phyloP scores from a whole-genome alignment of 30 jellyfish, hydroid and myxozoan species.

The Catostylus mosaicus region DNA sequence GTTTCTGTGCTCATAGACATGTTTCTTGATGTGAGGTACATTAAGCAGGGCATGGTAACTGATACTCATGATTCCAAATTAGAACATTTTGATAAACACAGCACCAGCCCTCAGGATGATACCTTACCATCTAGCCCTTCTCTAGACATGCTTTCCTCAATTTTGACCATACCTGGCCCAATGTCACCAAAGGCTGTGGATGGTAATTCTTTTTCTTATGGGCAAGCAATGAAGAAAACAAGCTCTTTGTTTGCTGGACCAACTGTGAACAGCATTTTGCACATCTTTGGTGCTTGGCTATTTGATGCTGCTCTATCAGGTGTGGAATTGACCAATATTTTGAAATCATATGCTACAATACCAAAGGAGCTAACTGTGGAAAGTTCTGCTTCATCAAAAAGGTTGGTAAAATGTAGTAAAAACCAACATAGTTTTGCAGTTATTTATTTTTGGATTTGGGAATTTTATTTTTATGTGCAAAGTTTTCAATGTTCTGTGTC shows the following conservation, averaged over 20 bases:
- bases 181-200: slow-evolving; percentile 49
- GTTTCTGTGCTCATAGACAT: slow-evolving; percentile 84
- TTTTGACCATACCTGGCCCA: slow-evolving; percentile 66
- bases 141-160: slow-evolving; percentile 62
- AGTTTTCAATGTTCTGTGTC: too few relatives aligned
- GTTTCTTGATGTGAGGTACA: slow-evolving; percentile 77
- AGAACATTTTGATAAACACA: slow-evolving; percentile 14
- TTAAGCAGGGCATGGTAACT: slow-evolving; percentile 39
- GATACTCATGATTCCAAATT: slow-evolving; percentile 37
- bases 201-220: slow-evolving; percentile 29
- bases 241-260: slow-evolving; percentile 50
- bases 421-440: too few relatives aligned
- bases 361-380: slow-evolving; percentile 31
- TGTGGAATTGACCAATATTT: slow-evolving; percentile 65
- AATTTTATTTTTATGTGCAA: too few relatives aligned
- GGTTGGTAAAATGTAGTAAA: slow-evolving; percentile 20
- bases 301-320: slow-evolving; percentile 93
- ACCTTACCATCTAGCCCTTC: slow-evolving; percentile 47
- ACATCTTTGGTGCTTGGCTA: slow-evolving; percentile 92
- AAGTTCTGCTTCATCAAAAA: slow-evolving; percentile 22
- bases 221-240: slow-evolving; percentile 3
- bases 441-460: too few relatives aligned
- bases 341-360: slow-evolving; percentile 55
- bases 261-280: slow-evolving; percentile 84
- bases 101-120: not conserved